Evolutionary conservation across 2,888 invertebrate genomes (phyloP).

Genomic region (Acrobasis consociella): DNA sequence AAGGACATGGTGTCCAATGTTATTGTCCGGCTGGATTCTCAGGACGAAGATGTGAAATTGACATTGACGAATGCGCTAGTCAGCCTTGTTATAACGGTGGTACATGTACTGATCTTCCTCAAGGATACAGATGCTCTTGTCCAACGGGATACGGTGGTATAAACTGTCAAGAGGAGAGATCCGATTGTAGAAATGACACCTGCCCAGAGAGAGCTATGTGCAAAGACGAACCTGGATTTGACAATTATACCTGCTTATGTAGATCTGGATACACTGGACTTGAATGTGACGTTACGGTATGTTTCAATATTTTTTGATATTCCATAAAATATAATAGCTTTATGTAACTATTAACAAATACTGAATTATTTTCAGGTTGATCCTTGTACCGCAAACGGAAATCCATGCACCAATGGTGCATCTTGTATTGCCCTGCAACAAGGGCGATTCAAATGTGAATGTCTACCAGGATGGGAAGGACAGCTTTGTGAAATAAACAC

Average conservation of each 20-base stretch:
- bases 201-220: constrained; percentile 99
- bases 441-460: constrained; percentile 97
- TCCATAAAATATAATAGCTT: too few relatives aligned
- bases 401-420: constrained; percentile 95
- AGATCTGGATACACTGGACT: constrained; percentile 96
- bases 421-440: constrained; percentile 94
- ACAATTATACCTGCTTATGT: constrained; percentile 96
- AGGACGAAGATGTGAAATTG: constrained; percentile 95
- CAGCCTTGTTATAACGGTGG: constrained; percentile 97
- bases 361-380: constrained; percentile 85
- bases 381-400: constrained; percentile 94
- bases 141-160: constrained; percentile 94
- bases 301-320: constrained; percentile 35
- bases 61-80: constrained; percentile 97
- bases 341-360: too few relatives aligned
- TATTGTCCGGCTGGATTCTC: constrained; percentile 98
- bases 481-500: constrained; percentile 96
- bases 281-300: constrained; percentile 94
- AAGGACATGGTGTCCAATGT: constrained; percentile 94
- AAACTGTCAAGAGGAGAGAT: constrained; percentile 96
- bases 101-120: constrained; percentile 94
- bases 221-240: constrained; percentile 95
- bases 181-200: constrained; percentile 93
- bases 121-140: constrained; percentile 96
- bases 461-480: constrained; percentile 98